Evolutionary conservation across 35 echinoderm and acorn worm genomes (phyloP).

Genomic region (Diadema setosum): DNA sequence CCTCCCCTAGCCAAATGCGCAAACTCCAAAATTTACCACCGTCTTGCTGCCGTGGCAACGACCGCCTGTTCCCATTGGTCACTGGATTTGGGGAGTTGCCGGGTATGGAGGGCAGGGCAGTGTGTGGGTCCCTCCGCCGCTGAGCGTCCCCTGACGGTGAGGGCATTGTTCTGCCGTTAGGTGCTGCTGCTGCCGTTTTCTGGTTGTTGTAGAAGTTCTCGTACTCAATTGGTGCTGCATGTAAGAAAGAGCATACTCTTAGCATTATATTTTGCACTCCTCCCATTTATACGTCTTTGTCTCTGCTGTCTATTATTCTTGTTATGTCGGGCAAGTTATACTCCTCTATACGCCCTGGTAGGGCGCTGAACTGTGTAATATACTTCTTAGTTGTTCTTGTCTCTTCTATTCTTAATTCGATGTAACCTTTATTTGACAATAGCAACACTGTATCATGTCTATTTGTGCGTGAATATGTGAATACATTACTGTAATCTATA

Average conservation of each 20-base stretch:
- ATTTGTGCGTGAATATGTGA: too few relatives aligned
- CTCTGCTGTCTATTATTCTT: too few relatives aligned
- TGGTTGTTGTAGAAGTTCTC: neutral
- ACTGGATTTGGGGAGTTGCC: neutral
- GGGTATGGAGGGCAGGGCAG: neutral
- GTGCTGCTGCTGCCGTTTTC: neutral
- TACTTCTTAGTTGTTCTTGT: too few relatives aligned
- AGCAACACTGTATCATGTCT: too few relatives aligned
- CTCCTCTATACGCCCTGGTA: too few relatives aligned
- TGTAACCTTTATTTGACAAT: too few relatives aligned
- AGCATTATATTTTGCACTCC: too few relatives aligned
- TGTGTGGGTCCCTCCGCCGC: neutral
- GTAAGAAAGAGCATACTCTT: neutral
- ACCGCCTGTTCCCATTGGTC: neutral
- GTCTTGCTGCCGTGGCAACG: neutral
- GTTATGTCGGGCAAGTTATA: too few relatives aligned
- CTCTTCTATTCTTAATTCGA: too few relatives aligned
- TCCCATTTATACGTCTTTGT: too few relatives aligned
- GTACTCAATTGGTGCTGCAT: neutral
- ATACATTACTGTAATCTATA: too few relatives aligned
- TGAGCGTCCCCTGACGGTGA: neutral
- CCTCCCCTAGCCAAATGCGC: slow-evolving; percentile 5
- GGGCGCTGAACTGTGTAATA: too few relatives aligned
- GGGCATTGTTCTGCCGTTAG: neutral
- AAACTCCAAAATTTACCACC: slow-evolving; percentile 20